These are phyloP conservation scores for Semaprochilodus insignis DNA, from an alignment of 2,797 vertebrate species.

Conservation along the genomic window DNA sequence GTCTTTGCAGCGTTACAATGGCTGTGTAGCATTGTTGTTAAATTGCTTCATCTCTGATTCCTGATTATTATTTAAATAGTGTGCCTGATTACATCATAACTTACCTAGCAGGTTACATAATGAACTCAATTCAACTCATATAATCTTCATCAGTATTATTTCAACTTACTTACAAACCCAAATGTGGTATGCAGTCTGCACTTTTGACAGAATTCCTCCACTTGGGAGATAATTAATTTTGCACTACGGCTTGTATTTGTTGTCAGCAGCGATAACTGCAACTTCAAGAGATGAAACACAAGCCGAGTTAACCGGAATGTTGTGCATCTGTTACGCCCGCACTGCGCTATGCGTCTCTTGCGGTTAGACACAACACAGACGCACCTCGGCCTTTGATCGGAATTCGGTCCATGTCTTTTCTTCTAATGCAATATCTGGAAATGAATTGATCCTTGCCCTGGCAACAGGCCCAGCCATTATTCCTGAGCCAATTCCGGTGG, in stretches of 20 bases:
- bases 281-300: background rate
- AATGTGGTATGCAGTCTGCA: no score
- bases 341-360: background rate
- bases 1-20: no score
- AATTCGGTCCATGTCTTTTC: constrained; percentile 18
- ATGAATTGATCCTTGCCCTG: constrained; percentile 13
- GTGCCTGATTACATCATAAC: no score
- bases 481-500: constrained; percentile 40
- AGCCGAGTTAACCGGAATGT: constrained; percentile 1
- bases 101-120: no score
- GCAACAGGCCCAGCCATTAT: constrained; percentile 43
- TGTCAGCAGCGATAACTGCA: background rate
- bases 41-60: background rate
- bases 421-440: constrained; percentile 12
- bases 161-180: no score
- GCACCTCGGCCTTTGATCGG: constrained; percentile 17
- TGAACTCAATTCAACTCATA: no score
- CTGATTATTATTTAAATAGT: no score
- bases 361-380: background rate
- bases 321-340: no score
- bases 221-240: no score
- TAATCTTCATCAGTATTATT: no score
- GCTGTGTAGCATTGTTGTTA: background rate
- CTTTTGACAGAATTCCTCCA: no score
- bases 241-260: background rate